Base-by-base conservation (phyloP, 2,888 invertebrate species). In the Smittia sp. region DNA sequence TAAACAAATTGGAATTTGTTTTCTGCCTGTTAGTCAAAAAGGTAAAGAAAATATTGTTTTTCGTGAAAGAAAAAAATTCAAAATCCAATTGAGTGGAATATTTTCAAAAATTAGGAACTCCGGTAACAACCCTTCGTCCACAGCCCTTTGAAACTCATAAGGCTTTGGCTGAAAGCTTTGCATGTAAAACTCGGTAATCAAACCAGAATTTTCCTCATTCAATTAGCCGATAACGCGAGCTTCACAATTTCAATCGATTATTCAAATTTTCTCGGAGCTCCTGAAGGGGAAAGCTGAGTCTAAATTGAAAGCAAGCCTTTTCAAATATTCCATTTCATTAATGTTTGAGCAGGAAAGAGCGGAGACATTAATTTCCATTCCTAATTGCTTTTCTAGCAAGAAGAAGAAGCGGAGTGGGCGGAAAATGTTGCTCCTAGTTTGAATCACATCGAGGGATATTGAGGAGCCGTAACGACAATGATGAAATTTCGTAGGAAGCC, bases 331-430 rank as follows among this genome's bases (percentile, higher is more conserved):
- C n/a, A 25, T 11, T 63, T 27, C 63, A 63, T 63, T 63, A 63
- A 63, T 63, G 15, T 24, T 63, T 25, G 24, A 25, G n/a, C 13
- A 24, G 27, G 15, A 13, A 32, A 27, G 9, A 63, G 63, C 13
- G 20, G 25, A 63, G 27, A 32, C 63, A 63, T 63, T 25, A 63
- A 63, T 63, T 63, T 27, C 20, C 63, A 25, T 63, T 63, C 27
- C 13, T 24, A 63, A 63, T 24, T 25, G 63, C n/a, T 63, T 58
- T 58, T 22, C 9, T 58, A 18, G 18, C 4, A 9, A 7, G 18
- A 18, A 20, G 46, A 2, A 2, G 15, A 38, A 46, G 15, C 46
- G 11, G n/a, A 15, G 11, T 2, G 15, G 46, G 46, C 11, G 46
- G 15, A 46, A n/a, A 46, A 46, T n/a, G 46, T 13, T 11, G n/a